phyloP scores from a whole-genome alignment of 1,140 invertebrate genomes.

The Lucilia cuprina region DNA sequence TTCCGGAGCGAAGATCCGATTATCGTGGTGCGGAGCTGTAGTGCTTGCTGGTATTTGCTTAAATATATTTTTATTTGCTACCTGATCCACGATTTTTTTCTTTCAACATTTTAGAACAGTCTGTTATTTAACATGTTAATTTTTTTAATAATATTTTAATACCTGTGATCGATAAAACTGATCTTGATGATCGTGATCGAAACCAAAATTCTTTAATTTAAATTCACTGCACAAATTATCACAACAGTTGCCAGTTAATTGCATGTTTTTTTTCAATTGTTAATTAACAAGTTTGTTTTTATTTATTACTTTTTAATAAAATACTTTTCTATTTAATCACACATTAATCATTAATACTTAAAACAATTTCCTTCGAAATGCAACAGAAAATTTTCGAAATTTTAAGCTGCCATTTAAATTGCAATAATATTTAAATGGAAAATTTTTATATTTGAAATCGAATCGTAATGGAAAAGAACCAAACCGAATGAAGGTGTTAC shows the following conservation, averaged over 20 bases:
- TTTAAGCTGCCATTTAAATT: background rate
- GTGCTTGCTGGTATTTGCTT: too few species aligned
- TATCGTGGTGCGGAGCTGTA: too few species aligned
- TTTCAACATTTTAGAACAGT: too few species aligned
- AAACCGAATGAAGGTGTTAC: background rate
- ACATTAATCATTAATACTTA: background rate
- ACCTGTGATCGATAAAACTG: constrained; percentile 58
- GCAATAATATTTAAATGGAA: background rate
- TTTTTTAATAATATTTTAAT: too few species aligned
- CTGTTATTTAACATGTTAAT: too few species aligned
- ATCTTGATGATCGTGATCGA: constrained; percentile 52
- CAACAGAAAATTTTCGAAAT: background rate
- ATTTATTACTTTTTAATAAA: background rate
- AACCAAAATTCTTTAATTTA: constrained; percentile 51
- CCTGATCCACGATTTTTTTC: too few species aligned
- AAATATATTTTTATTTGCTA: too few species aligned
- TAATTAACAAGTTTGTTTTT: background rate
- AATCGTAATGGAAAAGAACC: background rate
- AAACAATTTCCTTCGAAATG: background rate
- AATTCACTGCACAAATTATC: constrained; percentile 52
- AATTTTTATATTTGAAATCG: background rate
- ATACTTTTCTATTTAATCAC: background rate
- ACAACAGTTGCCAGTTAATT: constrained; percentile 52
- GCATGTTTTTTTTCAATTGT: too few species aligned
- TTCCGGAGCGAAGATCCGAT: too few species aligned